These are phyloP conservation scores for Eudyptes chrysolophus DNA, from an alignment of 2,113 vertebrate species.

Conservation along the genomic window DNA sequence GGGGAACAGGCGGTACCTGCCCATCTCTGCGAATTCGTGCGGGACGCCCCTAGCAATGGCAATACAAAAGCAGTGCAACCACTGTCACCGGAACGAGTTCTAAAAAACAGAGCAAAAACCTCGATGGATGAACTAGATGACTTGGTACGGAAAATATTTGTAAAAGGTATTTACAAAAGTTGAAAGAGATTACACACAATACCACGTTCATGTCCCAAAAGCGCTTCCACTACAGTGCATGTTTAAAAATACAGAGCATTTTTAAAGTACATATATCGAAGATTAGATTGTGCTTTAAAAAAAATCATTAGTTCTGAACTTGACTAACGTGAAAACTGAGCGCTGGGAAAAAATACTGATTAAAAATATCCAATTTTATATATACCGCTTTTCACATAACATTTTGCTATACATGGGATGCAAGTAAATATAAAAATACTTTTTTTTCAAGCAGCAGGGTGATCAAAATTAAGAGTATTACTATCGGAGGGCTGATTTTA, in stretches of 20 bases:
- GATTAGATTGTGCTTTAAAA: constrained; percentile 68
- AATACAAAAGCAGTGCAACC: neutral
- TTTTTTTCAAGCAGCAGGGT: constrained; percentile 50
- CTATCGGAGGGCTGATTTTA: neutral
- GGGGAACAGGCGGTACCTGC: neutral
- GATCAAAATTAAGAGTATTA: neutral
- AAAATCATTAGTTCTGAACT: constrained; percentile 10
- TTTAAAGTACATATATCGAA: constrained; percentile 28
- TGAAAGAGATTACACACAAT: neutral
- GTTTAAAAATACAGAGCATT: constrained; percentile 57
- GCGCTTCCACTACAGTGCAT: constrained; percentile 49
- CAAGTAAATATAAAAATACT: constrained; percentile 74
- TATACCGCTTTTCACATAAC: constrained; percentile 12
- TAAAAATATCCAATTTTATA: constrained; percentile 45
- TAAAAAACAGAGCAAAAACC: neutral
- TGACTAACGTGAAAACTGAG: neutral
- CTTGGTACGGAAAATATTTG: neutral
- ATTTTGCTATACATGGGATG: constrained; percentile 40
- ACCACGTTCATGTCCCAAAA: constrained; percentile 42
- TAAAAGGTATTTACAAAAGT: constrained; percentile 49
- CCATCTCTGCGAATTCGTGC: accelerated
- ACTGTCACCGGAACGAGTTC: neutral
- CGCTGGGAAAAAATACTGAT: constrained; percentile 57
- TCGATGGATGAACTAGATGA: neutral
- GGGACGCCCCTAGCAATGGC: neutral